A percentile compares a stretch with the other conserved stretches of the same genome.
Conservation (phyloP, 2,888 invertebrate species). For the Dasypogon diadema region DNA sequence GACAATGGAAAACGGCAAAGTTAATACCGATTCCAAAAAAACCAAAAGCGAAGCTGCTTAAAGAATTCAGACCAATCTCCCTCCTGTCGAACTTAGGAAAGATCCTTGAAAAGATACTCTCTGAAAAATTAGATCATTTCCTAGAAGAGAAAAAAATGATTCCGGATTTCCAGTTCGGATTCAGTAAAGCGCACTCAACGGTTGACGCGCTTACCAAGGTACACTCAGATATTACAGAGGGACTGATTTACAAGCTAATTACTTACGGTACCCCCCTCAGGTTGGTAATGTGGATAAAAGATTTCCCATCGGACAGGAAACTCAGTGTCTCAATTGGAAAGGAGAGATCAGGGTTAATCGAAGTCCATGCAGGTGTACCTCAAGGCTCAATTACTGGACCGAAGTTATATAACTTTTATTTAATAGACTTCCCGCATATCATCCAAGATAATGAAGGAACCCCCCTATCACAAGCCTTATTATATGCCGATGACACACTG, state of each 20-base stretch:
- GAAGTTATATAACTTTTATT: slow-evolving; percentile 28
- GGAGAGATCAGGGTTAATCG: not conserved
- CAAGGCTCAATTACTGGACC: slow-evolving; percentile 35
- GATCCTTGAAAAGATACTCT: not conserved
- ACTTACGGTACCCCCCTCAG: not conserved
- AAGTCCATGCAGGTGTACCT: not conserved
- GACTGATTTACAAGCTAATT: not conserved
- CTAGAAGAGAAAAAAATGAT: not conserved
- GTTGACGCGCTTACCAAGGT: not conserved
- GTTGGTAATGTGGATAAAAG: not conserved
- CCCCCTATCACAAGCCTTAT: not conserved
- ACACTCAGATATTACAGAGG: not conserved
- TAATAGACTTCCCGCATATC: not conserved
- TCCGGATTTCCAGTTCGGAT: not conserved
- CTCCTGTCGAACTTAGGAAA: slow-evolving; percentile 6
- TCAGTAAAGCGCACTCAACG: not conserved
- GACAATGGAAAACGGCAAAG: not conserved
- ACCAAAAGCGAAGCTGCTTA: not conserved
- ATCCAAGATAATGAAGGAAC: not conserved
- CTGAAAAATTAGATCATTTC: not conserved
- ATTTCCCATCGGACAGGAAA: not conserved
- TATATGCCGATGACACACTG: slow-evolving; percentile 31
- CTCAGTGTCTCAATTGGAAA: not conserved
- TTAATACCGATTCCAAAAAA: not conserved
- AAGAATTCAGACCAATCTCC: slow-evolving; percentile 13